Percentiles rank a stretch among this genome's conserved stretches.
phyloP scores from a whole-genome alignment of 2,113 vertebrate species.

The Phoenicopterus ruber region DNA sequence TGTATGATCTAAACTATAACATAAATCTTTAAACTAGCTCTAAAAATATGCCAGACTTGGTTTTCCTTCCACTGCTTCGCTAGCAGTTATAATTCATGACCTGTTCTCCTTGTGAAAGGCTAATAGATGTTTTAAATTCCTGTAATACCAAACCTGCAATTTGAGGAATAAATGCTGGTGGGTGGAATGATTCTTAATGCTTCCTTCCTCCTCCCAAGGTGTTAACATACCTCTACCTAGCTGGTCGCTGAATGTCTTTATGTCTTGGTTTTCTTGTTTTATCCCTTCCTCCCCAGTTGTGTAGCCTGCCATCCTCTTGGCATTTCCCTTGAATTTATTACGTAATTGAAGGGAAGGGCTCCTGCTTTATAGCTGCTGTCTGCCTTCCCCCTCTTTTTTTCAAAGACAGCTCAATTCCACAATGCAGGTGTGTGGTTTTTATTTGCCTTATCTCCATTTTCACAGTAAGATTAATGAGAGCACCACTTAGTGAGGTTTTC shows the following conservation, averaged over 20 bases:
- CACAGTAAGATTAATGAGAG: constrained; percentile 15
- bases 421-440: constrained; percentile 1
- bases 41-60: not conserved
- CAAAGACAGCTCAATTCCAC: constrained; percentile 48
- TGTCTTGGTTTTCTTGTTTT: constrained; percentile 41
- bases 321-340: constrained; percentile 57
- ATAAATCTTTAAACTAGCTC: not conserved
- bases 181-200: constrained; percentile 8
- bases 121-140: constrained; percentile 53
- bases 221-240: constrained; percentile 5
- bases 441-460: constrained; percentile 20
- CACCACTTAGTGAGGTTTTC: not conserved
- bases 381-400: not conserved
- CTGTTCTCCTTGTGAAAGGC: not conserved
- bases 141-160: constrained; percentile 57
- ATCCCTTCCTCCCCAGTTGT: constrained; percentile 4
- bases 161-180: constrained; percentile 25
- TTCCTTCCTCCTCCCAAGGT: constrained; percentile 44
- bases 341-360: constrained; percentile 36
- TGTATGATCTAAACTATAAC: not conserved
- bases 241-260: constrained; percentile 49
- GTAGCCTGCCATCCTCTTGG: not conserved
- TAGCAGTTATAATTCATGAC: not conserved
- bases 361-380: constrained; percentile 30
- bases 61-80: not conserved